A percentile compares a stretch with the other conserved stretches of the same genome.
Conservation (phyloP, 1,140 invertebrate species). For the Hyposmocoma kahamanoa region DNA sequence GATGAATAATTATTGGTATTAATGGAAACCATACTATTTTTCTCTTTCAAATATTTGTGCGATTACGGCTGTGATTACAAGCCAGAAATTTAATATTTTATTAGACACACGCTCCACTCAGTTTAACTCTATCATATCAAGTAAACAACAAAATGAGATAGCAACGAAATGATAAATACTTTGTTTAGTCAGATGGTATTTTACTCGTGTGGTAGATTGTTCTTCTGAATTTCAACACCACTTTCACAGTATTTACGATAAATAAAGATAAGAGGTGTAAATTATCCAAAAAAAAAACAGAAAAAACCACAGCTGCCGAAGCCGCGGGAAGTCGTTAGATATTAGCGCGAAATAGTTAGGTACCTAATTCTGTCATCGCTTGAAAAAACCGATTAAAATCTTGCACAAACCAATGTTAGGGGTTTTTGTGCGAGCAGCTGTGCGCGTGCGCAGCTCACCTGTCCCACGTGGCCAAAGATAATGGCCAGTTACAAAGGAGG, state of each 20-base stretch:
- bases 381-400: constrained; percentile 61
- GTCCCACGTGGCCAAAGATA: constrained; percentile 62
- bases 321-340: constrained; percentile 30
- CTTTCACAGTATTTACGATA: no score
- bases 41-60: no score
- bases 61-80: no score
- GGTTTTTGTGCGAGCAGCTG: constrained; percentile 48
- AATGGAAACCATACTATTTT: no score
- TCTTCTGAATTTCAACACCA: no score
- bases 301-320: constrained; percentile 31
- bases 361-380: constrained; percentile 54
- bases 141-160: no score
- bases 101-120: no score
- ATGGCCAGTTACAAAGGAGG: constrained; percentile 37
- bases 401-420: constrained; percentile 54
- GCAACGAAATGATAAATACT: no score
- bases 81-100: no score
- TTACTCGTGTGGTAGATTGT: no score
- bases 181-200: no score
- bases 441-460: constrained; percentile 61
- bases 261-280: background rate
- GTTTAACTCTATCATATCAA: no score
- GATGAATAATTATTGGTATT: constrained; percentile 39
- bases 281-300: constrained; percentile 14
- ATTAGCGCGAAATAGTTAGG: constrained; percentile 49